Conservation (phyloP, 2,113 vertebrate genomes). For the Chroicocephalus ridibundus region DNA sequence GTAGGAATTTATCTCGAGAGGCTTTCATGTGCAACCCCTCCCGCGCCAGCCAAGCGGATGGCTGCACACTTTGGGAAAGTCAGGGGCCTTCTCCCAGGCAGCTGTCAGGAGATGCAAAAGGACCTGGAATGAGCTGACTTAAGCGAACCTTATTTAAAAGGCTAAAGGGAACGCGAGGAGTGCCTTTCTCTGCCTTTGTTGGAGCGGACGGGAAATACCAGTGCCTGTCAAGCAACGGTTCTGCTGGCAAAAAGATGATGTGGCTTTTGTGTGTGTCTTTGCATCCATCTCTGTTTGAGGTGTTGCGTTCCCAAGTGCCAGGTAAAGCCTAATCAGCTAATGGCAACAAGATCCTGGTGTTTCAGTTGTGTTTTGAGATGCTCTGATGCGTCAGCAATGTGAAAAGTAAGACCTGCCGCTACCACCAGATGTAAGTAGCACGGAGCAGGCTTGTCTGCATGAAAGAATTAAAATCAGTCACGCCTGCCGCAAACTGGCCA, state of each 20-base stretch:
- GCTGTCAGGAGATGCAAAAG: constrained; percentile 74
- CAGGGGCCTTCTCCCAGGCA: constrained; percentile 75
- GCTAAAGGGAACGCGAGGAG: constrained; percentile 39
- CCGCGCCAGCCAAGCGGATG: constrained; percentile 57
- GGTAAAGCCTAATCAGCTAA: not conserved
- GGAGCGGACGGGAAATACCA: constrained; percentile 44
- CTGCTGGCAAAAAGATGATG: not conserved
- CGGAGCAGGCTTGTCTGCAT: not conserved
- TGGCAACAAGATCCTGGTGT: not conserved
- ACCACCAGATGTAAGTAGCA: not conserved
- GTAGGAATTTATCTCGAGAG: constrained; percentile 74
- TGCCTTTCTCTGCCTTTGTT: not conserved
- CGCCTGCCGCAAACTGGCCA: not conserved
- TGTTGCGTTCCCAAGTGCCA: not conserved
- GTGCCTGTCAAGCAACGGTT: constrained; percentile 33
- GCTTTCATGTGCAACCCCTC: constrained; percentile 66
- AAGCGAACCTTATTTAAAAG: constrained; percentile 73
- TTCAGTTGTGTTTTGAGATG: not conserved
- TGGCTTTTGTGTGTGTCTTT: not conserved
- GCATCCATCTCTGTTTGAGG: constrained; percentile 1
- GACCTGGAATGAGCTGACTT: constrained; percentile 73
- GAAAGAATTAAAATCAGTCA: not conserved
- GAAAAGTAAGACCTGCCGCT: not conserved
- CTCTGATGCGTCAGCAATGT: not conserved
- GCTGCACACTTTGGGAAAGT: constrained; percentile 74